Conservation (phyloP, 2,888 invertebrate species). For the Thereva nobilitata region DNA sequence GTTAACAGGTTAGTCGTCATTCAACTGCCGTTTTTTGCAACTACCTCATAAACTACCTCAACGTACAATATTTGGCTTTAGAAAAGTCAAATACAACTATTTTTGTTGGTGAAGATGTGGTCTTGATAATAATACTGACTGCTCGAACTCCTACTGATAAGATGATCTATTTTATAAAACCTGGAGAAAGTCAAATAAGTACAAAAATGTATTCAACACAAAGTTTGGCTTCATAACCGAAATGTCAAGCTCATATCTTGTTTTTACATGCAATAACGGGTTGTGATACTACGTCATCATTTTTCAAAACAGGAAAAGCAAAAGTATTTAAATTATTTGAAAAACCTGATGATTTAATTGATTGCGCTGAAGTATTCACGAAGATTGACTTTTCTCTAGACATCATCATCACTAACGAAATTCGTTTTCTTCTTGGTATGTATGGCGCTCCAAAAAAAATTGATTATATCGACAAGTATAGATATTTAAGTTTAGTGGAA, state of each 20-base stretch:
- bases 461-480: neutral
- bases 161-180: slow-evolving; percentile 45
- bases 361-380: neutral
- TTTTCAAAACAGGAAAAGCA: slow-evolving; percentile 11
- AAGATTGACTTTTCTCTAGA: slow-evolving; percentile 1
- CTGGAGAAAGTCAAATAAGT: slow-evolving; percentile 45
- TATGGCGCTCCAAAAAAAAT: too few species aligned
- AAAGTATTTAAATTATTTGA: slow-evolving; percentile 1
- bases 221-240: slow-evolving; percentile 43
- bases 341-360: neutral
- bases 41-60: too few species aligned
- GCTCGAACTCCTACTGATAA: too few species aligned
- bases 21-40: too few species aligned
- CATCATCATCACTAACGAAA: too few species aligned
- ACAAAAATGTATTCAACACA: slow-evolving; percentile 45
- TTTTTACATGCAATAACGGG: slow-evolving; percentile 11
- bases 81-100: too few species aligned
- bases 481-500: slow-evolving; percentile 1
- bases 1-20: too few species aligned
- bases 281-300: slow-evolving; percentile 6
- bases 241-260: slow-evolving; percentile 41
- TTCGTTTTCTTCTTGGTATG: too few species aligned
- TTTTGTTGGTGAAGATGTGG: too few species aligned
- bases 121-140: too few species aligned
- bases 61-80: too few species aligned